Base-by-base conservation (phyloP, 2,888 invertebrate species). In the Rutpela maculata region DNA sequence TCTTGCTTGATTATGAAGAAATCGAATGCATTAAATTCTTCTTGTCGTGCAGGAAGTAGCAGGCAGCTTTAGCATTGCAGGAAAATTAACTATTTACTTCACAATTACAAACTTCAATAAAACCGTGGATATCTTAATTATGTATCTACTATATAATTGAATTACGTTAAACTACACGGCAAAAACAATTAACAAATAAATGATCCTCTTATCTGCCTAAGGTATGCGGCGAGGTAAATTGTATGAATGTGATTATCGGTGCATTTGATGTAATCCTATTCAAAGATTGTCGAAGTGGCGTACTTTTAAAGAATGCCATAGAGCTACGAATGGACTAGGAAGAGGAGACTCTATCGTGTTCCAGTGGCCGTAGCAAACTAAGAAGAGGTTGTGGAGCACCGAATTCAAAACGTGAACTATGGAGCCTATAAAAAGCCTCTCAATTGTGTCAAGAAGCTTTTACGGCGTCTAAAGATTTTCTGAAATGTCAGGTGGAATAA, bases 381-480 rank as follows among this genome's bases (percentile, higher is more conserved):
- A 75, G 73, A 74, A 79, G 76, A 76, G 80, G 62, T 79, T 81
- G 83, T 81, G 80, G 80, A 81, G 77, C 78, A 83, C 87, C 86
- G 87, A 86, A 84, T 87, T 87, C 85, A 85, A 85, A 81, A 84
- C 84, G 84, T 82, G 83, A 83, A 85, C 88, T 87, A 86, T 84
- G 85, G 81, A 78, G 77, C 81, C 80, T 79, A 79, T 35, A 81
- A 80, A 88, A 50, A 87, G 87, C 87, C 86, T 86, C 84, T 86
- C 84, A 87, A 86, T 88, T 88, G 89, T 89, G 90, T 90, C 90
- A 90, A 89, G 90, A 90, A 89, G 90, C 90, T 90, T 90, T 90
- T 90, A 90, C 88, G 83, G 88, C 89, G 89, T 89, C 89, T 89
- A 90, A 88, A 87, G 89, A 86, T 87, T 87, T 87, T 88, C 85